Evolutionary conservation across 2,113 vertebrate genomes (phyloP).

Genomic region (Pelmatolapia mariae): DNA sequence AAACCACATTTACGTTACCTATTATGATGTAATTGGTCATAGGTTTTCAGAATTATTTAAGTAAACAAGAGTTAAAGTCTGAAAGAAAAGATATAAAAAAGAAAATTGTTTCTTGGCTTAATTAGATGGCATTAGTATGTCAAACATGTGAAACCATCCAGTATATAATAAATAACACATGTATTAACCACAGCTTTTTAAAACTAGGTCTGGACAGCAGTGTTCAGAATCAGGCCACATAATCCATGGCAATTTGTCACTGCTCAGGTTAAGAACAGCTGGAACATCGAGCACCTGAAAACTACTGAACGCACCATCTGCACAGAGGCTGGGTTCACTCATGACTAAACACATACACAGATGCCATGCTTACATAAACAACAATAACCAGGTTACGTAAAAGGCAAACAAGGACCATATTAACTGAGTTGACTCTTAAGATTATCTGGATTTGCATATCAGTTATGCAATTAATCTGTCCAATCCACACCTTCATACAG

Average conservation of each 20-base stretch:
- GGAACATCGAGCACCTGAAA: slow-evolving; percentile 16
- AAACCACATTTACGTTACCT: slow-evolving; percentile 11
- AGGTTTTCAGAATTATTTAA: neutral
- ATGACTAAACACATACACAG: slow-evolving; percentile 9
- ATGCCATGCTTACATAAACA: slow-evolving; percentile 35
- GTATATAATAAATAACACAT: neutral
- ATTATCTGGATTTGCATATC: slow-evolving; percentile 40
- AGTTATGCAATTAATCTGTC: slow-evolving; percentile 24
- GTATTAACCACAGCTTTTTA: neutral
- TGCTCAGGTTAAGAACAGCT: neutral
- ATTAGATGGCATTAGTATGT: neutral
- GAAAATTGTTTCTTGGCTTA: neutral
- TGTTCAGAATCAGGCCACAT: neutral
- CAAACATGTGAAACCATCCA: neutral
- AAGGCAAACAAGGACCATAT: slow-evolving; percentile 31
- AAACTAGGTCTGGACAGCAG: neutral
- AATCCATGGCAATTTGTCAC: neutral
- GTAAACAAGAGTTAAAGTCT: neutral
- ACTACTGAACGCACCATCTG: slow-evolving; percentile 37
- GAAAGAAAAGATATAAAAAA: neutral
- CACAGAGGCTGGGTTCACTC: neutral
- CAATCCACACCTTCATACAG: neutral
- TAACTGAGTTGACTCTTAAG: slow-evolving; percentile 22
- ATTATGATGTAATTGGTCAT: neutral
- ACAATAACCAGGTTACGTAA: slow-evolving; percentile 41